Evolutionary conservation across 92 coral and sea anemone species (phyloP).

Genomic region (Palythoa grandis): DNA sequence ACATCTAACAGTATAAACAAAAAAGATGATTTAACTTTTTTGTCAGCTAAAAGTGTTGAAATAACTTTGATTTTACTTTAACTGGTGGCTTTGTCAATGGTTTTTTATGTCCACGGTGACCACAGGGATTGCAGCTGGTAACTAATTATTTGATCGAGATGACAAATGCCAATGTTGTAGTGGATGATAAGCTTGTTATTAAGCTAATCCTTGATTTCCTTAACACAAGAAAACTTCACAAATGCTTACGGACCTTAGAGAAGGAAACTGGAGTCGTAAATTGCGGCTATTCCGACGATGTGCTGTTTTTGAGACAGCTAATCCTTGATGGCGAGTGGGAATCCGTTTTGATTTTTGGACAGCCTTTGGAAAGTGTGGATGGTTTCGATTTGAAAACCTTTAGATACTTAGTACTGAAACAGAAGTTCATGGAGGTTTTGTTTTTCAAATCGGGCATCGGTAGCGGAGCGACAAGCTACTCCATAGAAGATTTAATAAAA

Average conservation of each 20-base stretch:
- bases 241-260: conserved; percentile 85
- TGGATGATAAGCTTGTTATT: conserved; percentile 80
- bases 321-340: conserved; percentile 99
- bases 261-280: conserved; percentile 88
- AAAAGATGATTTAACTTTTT: neutral
- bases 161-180: conserved; percentile 66
- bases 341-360: conserved; percentile 88
- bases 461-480: conserved; percentile 70
- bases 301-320: conserved; percentile 87
- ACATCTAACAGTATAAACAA: neutral
- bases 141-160: conserved; percentile 37
- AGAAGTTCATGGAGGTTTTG: conserved; percentile 93
- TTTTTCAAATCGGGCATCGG: conserved; percentile 92
- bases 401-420: conserved; percentile 86
- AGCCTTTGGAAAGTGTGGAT: conserved; percentile 85
- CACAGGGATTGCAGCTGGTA: neutral
- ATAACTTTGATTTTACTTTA: neutral
- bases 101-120: conserved; percentile 2
- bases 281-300: conserved; percentile 79
- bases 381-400: conserved; percentile 84
- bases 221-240: conserved; percentile 81
- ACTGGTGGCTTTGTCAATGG: neutral
- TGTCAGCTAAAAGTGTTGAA: neutral
- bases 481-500: conserved; percentile 83
- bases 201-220: conserved; percentile 87